Evolutionary conservation across 2,888 invertebrate genomes (phyloP).

Genomic region (Volucella inflata): DNA sequence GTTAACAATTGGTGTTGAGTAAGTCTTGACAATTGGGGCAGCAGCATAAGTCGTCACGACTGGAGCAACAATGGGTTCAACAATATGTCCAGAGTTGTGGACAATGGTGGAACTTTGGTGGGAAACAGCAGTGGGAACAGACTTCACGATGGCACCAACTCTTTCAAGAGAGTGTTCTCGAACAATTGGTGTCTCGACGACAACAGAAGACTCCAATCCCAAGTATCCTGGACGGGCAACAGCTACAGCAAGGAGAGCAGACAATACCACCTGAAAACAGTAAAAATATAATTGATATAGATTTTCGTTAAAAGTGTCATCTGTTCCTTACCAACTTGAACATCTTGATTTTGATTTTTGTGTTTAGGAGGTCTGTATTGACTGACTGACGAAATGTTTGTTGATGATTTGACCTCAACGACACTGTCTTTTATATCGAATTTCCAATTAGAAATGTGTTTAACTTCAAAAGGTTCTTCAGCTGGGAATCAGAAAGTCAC

Average conservation of each 20-base stretch:
- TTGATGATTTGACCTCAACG: not conserved
- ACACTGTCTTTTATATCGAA: not conserved
- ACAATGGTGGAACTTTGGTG: slow-evolving; percentile 85
- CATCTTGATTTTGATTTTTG: too few species aligned
- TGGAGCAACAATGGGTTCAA: slow-evolving; percentile 80
- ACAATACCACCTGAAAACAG: slow-evolving; percentile 80
- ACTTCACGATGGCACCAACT: slow-evolving; percentile 80
- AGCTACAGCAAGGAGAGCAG: slow-evolving; percentile 80
- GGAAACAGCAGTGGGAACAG: slow-evolving; percentile 84
- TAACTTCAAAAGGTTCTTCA: too few species aligned
- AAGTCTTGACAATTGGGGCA: not conserved
- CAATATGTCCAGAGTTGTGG: slow-evolving; percentile 81
- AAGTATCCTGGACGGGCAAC: slow-evolving; percentile 80
- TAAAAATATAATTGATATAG: not conserved
- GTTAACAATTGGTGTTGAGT: not conserved
- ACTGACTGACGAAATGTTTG: slow-evolving; percentile 20
- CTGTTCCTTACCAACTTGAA: slow-evolving; percentile 81
- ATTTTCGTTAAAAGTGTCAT: not conserved
- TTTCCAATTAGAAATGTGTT: not conserved
- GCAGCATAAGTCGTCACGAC: slow-evolving; percentile 77
- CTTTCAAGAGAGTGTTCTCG: slow-evolving; percentile 80
- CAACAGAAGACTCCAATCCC: slow-evolving; percentile 70
- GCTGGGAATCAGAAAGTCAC: too few species aligned
- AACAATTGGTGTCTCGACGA: slow-evolving; percentile 79
- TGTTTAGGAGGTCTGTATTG: too few species aligned